These are phyloP conservation scores for Pedionomus torquatus DNA, from an alignment of 2,113 vertebrate genomes.

Conservation along the genomic window DNA sequence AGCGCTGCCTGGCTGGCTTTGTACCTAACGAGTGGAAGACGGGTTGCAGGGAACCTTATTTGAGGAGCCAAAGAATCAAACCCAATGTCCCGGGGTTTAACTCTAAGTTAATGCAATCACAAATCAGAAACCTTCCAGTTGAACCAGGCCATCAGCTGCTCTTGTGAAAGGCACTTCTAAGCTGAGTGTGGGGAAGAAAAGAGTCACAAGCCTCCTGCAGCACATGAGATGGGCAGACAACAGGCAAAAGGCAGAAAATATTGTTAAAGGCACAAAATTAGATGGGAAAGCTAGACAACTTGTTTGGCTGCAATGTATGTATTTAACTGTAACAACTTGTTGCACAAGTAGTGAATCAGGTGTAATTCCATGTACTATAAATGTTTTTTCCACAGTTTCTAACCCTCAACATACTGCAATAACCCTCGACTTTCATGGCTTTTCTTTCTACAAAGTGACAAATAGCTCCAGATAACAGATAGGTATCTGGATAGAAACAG, in stretches of 20 bases:
- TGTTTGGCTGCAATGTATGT: background rate
- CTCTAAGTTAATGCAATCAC: background rate
- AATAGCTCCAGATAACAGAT: background rate
- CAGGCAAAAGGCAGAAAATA: background rate
- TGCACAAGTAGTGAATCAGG: background rate
- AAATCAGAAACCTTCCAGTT: background rate
- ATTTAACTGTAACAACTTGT: background rate
- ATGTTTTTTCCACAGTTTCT: background rate
- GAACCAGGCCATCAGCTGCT: background rate
- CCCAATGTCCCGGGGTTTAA: accelerated
- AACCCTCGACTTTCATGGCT: background rate
- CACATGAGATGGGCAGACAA: background rate
- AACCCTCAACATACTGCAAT: background rate
- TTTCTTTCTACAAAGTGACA: background rate
- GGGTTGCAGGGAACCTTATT: background rate
- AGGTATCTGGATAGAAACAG: background rate
- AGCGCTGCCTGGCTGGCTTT: background rate
- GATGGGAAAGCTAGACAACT: background rate
- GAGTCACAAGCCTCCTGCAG: background rate
- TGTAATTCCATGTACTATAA: background rate
- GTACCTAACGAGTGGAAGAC: background rate
- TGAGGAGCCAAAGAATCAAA: background rate
- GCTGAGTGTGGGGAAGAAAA: background rate
- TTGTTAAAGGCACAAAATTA: background rate
- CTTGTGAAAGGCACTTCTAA: background rate